These are phyloP conservation scores for Chaenocephalus aceratus DNA, from an alignment of 2,113 vertebrate species.

Conservation along the genomic window DNA sequence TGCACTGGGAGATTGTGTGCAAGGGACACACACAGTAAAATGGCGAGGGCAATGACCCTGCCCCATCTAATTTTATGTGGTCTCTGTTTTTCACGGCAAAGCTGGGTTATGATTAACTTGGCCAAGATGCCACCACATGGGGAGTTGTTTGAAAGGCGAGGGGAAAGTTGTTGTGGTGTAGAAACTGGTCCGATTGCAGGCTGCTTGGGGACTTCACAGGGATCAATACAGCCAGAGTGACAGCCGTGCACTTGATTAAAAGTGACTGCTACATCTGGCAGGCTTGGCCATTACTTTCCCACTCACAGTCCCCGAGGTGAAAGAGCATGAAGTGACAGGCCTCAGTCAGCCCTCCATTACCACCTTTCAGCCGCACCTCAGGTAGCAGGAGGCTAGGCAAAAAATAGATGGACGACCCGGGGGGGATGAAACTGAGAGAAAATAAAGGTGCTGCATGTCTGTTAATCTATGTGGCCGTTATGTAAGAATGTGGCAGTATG, in stretches of 20 bases:
- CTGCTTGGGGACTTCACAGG: constrained; percentile 73
- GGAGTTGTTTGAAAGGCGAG: constrained; percentile 79
- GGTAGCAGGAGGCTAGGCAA: constrained; percentile 70
- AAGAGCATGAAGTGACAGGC: constrained; percentile 84
- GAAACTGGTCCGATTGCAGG: constrained; percentile 71
- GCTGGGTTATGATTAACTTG: constrained; percentile 77
- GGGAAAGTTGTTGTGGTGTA: constrained; percentile 76
- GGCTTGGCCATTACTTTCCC: constrained; percentile 84
- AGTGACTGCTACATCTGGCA: constrained; percentile 88
- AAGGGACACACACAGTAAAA: constrained; percentile 29
- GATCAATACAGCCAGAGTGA: constrained; percentile 85
- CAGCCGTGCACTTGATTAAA: constrained; percentile 86
- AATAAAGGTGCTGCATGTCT: constrained; percentile 52
- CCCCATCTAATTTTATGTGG: constrained; percentile 67
- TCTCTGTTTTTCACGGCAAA: constrained; percentile 51
- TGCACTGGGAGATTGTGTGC: constrained; percentile 5
- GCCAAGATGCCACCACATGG: constrained; percentile 63
- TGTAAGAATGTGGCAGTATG: constrained; percentile 27
- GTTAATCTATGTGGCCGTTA: constrained; percentile 39
- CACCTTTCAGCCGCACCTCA: constrained; percentile 78
- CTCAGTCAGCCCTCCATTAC: constrained; percentile 84
- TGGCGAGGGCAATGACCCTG: constrained; percentile 39
- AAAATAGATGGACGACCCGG: constrained; percentile 69
- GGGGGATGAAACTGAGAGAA: constrained; percentile 50
- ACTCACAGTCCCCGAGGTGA: constrained; percentile 79